These are phyloP conservation scores for Psephotus haematonotus DNA, from an alignment of 2,113 vertebrate genomes.

Conservation along the genomic window DNA sequence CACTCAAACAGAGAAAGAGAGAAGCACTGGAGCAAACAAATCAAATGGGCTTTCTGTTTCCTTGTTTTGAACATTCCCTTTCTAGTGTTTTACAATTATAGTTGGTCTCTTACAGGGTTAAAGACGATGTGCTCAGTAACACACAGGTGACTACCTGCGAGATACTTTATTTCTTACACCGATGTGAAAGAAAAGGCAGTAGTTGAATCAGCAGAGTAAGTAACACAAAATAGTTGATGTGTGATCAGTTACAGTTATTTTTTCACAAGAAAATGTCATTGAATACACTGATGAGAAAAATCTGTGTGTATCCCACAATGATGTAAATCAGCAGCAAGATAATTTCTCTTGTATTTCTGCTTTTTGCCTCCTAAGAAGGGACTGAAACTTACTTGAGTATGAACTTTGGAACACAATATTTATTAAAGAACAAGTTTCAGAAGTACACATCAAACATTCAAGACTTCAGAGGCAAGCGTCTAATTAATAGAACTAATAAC, in stretches of 20 bases:
- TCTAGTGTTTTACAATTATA: background rate
- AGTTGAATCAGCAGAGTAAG: background rate
- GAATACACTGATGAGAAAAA: slow-evolving; percentile 7
- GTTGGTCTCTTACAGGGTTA: background rate
- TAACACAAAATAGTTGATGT: background rate
- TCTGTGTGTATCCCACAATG: background rate
- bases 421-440: background rate
- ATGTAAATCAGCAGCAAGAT: background rate
- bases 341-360: background rate
- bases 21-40: background rate
- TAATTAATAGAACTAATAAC: background rate
- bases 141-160: background rate
- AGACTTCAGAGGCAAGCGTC: background rate
- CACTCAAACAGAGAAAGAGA: background rate
- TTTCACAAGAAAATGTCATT: background rate
- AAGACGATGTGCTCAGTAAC: background rate
- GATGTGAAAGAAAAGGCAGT: background rate
- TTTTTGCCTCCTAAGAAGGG: background rate
- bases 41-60: background rate
- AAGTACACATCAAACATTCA: background rate
- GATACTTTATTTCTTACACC: slow-evolving; percentile 39
- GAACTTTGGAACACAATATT: background rate
- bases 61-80: background rate
- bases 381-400: background rate
- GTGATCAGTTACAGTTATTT: background rate